Conservation (phyloP, 2,113 vertebrate genomes). For the Grus americana region DNA sequence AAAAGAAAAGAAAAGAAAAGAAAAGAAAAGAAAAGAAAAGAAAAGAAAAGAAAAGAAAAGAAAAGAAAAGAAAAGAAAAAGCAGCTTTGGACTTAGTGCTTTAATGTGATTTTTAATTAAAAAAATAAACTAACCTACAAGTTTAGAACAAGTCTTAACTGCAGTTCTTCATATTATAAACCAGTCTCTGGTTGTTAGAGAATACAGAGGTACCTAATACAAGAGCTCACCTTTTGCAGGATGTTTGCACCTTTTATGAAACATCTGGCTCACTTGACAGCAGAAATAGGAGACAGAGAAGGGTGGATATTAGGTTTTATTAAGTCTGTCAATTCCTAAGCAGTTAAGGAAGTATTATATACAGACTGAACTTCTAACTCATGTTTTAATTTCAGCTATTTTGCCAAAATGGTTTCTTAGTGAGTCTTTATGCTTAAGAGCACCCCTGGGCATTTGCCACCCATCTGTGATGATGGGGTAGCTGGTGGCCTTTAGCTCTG, state of each 20-base stretch:
- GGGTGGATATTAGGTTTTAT: background rate
- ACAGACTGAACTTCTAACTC: background rate
- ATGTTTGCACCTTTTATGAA: background rate
- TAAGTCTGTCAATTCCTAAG: background rate
- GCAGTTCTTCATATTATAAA: background rate
- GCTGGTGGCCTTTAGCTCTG: background rate
- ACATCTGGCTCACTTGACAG: background rate
- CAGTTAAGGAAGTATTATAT: constrained; percentile 11
- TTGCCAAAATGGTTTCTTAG: background rate
- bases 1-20: no score
- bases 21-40: no score
- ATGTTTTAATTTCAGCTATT: constrained; percentile 1
- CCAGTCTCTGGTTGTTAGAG: background rate
- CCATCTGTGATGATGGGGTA: background rate
- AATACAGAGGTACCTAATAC: background rate
- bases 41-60: no score
- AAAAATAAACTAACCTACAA: background rate
- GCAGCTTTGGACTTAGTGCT: background rate
- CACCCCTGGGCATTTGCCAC: background rate
- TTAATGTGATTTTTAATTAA: background rate
- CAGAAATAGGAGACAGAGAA: background rate
- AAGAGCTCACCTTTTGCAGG: background rate
- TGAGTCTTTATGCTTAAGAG: background rate
- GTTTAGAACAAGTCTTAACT: background rate
- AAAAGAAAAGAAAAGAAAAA: no score